These are phyloP conservation scores for Pluvianellus socialis DNA, from an alignment of 2,113 vertebrate genomes.

Conservation along the genomic window DNA sequence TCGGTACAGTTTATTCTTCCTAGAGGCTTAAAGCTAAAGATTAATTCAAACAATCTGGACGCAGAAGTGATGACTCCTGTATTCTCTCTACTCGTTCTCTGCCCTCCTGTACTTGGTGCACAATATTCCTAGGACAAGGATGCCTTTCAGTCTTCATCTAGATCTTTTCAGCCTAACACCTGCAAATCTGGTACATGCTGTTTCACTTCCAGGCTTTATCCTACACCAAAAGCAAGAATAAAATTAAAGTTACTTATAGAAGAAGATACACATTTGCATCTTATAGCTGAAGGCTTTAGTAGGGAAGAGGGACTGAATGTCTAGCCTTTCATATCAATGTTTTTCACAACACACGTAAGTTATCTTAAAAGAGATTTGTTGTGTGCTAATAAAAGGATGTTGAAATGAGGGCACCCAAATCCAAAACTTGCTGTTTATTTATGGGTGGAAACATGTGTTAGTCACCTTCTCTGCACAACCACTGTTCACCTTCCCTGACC, in stretches of 20 bases:
- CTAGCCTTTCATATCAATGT: neutral
- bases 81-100: neutral
- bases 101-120: neutral
- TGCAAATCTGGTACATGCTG: neutral
- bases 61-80: neutral
- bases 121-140: neutral
- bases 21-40: neutral
- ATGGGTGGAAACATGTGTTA: neutral
- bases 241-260: neutral
- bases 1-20: neutral
- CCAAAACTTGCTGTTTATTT: neutral
- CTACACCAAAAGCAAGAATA: neutral
- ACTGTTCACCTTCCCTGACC: neutral
- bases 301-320: neutral
- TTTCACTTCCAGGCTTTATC: neutral
- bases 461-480: neutral
- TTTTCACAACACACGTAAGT: neutral
- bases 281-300: neutral
- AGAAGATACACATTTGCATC: neutral
- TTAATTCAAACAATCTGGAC: neutral
- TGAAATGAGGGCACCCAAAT: neutral
- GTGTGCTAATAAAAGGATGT: neutral
- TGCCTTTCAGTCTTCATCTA: neutral
- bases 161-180: neutral
- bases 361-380: neutral